Percentiles rank a stretch among this genome's conserved stretches.
These are phyloP conservation scores for Cryptoleucopteryx plumbea DNA, from an alignment of 2,113 vertebrate genomes.

Conservation along the genomic window DNA sequence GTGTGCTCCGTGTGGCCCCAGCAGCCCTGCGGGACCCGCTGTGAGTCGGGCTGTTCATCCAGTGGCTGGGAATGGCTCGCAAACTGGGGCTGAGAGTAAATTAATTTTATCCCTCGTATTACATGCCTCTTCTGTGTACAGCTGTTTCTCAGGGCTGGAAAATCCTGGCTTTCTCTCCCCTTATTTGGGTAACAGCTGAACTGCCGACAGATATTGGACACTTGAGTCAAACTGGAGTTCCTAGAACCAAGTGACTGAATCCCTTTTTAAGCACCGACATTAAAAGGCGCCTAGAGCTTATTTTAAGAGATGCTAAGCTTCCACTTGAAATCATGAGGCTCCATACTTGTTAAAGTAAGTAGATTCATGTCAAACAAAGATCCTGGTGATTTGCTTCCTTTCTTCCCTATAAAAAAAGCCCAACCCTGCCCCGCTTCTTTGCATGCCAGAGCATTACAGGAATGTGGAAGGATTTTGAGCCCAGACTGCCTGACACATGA, in stretches of 20 bases:
- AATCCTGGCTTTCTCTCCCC: conserved; percentile 43
- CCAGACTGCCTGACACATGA: neutral
- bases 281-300: neutral
- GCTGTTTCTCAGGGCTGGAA: conserved; percentile 53
- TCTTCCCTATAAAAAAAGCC: neutral
- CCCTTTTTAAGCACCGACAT: conserved; percentile 16
- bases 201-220: neutral
- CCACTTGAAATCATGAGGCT: neutral
- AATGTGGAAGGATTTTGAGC: neutral
- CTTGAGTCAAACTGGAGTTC: conserved; percentile 39
- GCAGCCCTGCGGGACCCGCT: neutral
- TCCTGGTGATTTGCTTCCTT: neutral
- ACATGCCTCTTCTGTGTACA: neutral
- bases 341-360: neutral
- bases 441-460: neutral
- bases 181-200: conserved; percentile 45
- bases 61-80: neutral
- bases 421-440: neutral
- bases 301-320: conserved; percentile 60
- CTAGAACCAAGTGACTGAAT: conserved; percentile 33
- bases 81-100: neutral
- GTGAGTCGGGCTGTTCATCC: accelerated
- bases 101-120: neutral
- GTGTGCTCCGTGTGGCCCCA: neutral
- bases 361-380: neutral